phyloP scores from a whole-genome alignment of 2,888 invertebrate genomes.

The Agrotis segetum region DNA sequence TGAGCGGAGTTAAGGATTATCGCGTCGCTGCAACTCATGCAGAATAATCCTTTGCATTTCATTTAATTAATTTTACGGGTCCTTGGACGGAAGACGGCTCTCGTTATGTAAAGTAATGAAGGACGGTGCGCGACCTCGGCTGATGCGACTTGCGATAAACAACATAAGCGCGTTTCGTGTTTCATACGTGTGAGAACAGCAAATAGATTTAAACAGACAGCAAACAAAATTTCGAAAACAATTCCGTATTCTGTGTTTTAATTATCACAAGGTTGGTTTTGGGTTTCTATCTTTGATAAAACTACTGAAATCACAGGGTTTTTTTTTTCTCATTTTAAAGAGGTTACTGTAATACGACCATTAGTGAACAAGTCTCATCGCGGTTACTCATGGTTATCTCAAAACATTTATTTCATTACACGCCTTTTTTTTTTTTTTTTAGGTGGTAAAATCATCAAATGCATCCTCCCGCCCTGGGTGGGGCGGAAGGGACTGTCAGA shows the following conservation, averaged over 20 bases:
- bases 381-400: no score
- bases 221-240: neutral
- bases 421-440: no score
- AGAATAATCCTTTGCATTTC: slow-evolving; percentile 77
- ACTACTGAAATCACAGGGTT: neutral
- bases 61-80: slow-evolving; percentile 81
- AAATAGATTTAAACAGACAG: no score
- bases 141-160: neutral
- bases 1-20: slow-evolving; percentile 50
- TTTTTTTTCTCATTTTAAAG: neutral
- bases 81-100: slow-evolving; percentile 70
- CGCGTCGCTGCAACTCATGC: slow-evolving; percentile 69
- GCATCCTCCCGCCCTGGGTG: no score
- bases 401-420: no score
- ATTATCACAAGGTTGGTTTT: neutral
- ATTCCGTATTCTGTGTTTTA: neutral
- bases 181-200: neutral
- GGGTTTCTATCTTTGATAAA: neutral
- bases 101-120: slow-evolving; percentile 65
- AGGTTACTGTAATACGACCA: neutral
- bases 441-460: no score
- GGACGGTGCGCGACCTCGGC: neutral
- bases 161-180: neutral
- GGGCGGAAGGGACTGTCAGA: no score
- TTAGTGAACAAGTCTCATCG: no score